phyloP scores from a whole-genome alignment of 2,888 invertebrate genomes.

The Folsomia candida region DNA sequence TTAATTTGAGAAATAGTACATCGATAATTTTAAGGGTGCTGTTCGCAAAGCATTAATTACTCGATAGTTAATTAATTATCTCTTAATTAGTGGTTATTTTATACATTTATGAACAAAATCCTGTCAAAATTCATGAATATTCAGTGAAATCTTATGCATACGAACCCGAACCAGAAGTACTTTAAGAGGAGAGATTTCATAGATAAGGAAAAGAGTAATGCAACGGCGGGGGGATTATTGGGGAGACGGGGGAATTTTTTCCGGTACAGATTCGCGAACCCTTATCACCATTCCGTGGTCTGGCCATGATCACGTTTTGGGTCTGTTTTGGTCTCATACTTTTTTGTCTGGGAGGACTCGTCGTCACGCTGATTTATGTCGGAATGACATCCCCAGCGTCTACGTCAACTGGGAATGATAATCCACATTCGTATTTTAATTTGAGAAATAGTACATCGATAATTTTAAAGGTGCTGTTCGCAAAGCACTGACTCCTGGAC shows the following conservation, averaged over 20 bases:
- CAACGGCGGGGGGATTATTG: no score
- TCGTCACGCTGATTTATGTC: slow-evolving; percentile 1
- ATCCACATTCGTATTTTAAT: neutral
- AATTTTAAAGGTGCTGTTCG: neutral
- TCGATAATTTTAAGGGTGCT: neutral
- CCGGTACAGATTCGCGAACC: slow-evolving; percentile 31
- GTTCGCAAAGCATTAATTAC: neutral
- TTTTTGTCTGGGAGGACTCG: slow-evolving; percentile 18
- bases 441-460: neutral
- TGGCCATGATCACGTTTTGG: slow-evolving; percentile 33
- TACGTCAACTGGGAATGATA: neutral
- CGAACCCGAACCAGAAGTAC: slow-evolving; percentile 1
- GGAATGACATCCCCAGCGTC: neutral
- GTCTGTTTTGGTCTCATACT: slow-evolving; percentile 29
- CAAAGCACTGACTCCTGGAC: no score
- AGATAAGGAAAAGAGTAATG: no score
- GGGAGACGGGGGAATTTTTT: neutral
- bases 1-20: neutral
- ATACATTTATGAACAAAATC: no score
- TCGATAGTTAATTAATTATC: no score
- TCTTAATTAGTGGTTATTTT: no score
- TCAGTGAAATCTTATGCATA: neutral
- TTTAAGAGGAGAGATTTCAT: neutral
- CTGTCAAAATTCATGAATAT: no score
- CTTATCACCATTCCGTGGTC: slow-evolving; percentile 34